Evolutionary conservation across 2,888 invertebrate species (phyloP).

Genomic region (Enchytraeus crypticus): DNA sequence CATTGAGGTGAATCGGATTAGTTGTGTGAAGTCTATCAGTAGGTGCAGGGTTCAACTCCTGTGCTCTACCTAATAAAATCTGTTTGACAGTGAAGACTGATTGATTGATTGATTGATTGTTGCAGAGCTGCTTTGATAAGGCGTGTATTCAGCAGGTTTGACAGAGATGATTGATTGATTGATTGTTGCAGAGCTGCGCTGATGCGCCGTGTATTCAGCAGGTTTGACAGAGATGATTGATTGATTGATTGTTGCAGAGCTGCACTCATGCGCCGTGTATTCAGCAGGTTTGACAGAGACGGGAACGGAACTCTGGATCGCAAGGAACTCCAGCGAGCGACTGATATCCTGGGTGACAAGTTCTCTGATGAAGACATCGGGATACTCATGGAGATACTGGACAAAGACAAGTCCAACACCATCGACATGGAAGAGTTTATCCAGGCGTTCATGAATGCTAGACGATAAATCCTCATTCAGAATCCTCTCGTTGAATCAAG

Average conservation of each 20-base stretch:
- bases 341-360: slow-evolving; percentile 18
- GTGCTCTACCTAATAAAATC: too few species aligned
- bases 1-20: too few species aligned
- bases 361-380: slow-evolving; percentile 19
- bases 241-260: slow-evolving; percentile 2
- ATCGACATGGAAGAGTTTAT: slow-evolving; percentile 17
- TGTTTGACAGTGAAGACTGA: too few species aligned
- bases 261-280: slow-evolving; percentile 20
- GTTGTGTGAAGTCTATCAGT: too few species aligned
- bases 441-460: slow-evolving; percentile 12
- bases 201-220: slow-evolving; percentile 20
- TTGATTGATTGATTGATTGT: too few species aligned
- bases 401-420: slow-evolving; percentile 17
- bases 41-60: too few species aligned
- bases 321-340: slow-evolving; percentile 20
- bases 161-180: too few species aligned
- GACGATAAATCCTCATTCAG: too few species aligned
- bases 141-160: slow-evolving; percentile 16
- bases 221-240: slow-evolving; percentile 21
- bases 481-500: too few species aligned
- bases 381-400: slow-evolving; percentile 18
- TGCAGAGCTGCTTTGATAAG: slow-evolving; percentile 18
- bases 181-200: slow-evolving; percentile 11
- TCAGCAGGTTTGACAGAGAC: slow-evolving; percentile 20
- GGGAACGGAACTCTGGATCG: slow-evolving; percentile 19